Conservation (phyloP, 2,797 vertebrate genomes). For the Tympanoctomys barrerae region DNA sequence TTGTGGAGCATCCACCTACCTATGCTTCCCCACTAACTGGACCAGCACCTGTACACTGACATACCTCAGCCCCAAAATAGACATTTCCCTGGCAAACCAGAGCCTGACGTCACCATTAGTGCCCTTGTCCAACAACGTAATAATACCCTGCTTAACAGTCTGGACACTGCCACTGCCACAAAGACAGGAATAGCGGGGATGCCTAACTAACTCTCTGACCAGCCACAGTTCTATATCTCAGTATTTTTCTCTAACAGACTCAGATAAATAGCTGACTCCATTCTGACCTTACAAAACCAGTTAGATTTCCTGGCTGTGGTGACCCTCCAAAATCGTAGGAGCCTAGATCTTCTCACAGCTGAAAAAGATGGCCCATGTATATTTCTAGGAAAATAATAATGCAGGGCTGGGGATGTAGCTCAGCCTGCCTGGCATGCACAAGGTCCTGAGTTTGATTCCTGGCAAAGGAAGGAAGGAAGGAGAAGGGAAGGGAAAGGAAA, state of each 20-base stretch:
- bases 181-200: background rate
- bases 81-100: background rate
- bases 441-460: too few relatives aligned
- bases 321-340: background rate
- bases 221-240: background rate
- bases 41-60: background rate
- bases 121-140: background rate
- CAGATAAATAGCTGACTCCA: background rate
- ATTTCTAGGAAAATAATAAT: background rate
- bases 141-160: background rate
- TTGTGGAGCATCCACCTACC: background rate
- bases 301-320: background rate
- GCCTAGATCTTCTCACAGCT: background rate
- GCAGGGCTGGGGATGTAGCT: too few relatives aligned
- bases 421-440: too few relatives aligned
- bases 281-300: background rate
- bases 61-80: too few relatives aligned
- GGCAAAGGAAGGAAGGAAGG: too few relatives aligned
- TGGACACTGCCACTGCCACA: background rate
- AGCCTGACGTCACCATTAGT: background rate
- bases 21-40: background rate
- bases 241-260: background rate
- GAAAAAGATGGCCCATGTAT: background rate
- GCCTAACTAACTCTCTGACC: background rate
- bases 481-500: too few relatives aligned